Evolutionary conservation across 2,797 vertebrate genomes (phyloP).

Genomic region (Parauchenoglanis ngamensis): DNA sequence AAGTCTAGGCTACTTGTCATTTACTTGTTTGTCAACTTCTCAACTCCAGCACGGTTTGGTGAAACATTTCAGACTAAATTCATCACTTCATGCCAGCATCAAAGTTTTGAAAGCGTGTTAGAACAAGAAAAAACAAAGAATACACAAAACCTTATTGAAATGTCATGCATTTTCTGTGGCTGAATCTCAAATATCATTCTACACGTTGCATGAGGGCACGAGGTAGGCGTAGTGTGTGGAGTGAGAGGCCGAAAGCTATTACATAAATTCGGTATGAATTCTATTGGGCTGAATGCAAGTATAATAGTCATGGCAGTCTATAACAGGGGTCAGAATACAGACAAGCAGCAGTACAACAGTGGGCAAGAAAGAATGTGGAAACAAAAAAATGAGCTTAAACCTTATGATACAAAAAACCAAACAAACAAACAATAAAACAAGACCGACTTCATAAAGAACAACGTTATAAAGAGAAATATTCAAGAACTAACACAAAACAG

Average conservation of each 20-base stretch:
- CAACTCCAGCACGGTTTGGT: background rate
- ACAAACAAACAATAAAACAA: background rate
- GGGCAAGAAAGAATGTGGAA: background rate
- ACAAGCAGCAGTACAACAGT: background rate
- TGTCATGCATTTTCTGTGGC: background rate
- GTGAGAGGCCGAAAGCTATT: background rate
- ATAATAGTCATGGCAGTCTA: background rate
- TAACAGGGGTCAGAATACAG: background rate
- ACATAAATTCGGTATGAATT: background rate
- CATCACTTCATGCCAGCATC: background rate
- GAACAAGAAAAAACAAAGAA: background rate
- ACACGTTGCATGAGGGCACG: background rate
- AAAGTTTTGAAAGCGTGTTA: background rate
- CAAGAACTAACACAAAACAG: background rate
- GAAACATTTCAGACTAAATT: background rate
- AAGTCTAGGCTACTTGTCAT: background rate
- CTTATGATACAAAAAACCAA: background rate
- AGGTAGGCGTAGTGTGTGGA: background rate
- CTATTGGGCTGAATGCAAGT: background rate
- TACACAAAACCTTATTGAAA: constrained; percentile 5
- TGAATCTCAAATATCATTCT: background rate
- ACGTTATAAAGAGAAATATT: background rate
- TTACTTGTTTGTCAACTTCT: background rate
- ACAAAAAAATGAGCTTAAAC: background rate
- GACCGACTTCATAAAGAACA: background rate